Evolutionary conservation across 2,113 vertebrate species (phyloP), one percentile per base, ranked within the genome.

Genomic region (Antechinus stuartii): DNA sequence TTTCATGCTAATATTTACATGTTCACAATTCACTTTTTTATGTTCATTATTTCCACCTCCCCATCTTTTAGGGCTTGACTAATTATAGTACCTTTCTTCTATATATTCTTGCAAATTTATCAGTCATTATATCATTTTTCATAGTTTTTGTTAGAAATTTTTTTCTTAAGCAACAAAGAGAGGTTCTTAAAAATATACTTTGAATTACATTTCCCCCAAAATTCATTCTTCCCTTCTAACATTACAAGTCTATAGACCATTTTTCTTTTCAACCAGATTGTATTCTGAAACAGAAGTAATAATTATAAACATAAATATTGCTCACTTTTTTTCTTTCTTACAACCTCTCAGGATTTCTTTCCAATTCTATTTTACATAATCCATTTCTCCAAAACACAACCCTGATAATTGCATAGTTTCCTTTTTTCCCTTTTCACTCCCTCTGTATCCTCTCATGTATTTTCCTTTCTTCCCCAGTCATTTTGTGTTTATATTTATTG

Each of bases 321-420:
- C 19, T 84, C 68, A 84, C n/a, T 19, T 84, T 84, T 49, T 49
- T 49, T 49, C 6, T 84, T 84, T 84, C 68, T 84, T 84, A 42
- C 23, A 84, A 84, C 68, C 35, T 42, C n/a, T 84, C n/a, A 42
- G 16, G n/a, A 84, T 84, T 84, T 84, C n/a, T 84, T 84, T 26
- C 68, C 68, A 84, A 84, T 84, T 84, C 68, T 84, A n/a, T 84
- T 84, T 84, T 84, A 84, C 68, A 84, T 84, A 84, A 84, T 84
- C 68, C n/a, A 84, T 84, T 84, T 23, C 68, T 35, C 68, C 8
- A 42, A 84, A 84, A 84, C n/a, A 84, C 68, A 76, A 76, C 68
- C 35, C 68, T 84, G 19, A 42, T 84, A 84, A 84, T 84, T 84
- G n/a, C 68, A 84, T 84, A 7, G 6, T 84, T 84, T 42, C 68